Base-by-base conservation (phyloP, 2,113 vertebrate genomes). In the Chelonoidis abingdonii region DNA sequence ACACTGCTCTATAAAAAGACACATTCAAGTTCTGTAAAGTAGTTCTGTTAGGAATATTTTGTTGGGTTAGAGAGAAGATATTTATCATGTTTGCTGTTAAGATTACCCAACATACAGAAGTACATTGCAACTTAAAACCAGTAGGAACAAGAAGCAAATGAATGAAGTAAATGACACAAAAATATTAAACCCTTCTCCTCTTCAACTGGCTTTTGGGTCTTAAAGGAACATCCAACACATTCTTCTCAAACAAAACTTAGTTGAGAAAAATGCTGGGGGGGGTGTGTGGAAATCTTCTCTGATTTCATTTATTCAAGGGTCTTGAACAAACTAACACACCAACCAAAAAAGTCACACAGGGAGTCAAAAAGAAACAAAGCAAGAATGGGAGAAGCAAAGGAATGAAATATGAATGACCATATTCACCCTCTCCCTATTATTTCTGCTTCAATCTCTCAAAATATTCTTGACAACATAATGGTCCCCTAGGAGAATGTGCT, bases 361-460 rank as follows among this genome's bases (percentile, higher is more conserved):
- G 75, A 57, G 12, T n/a, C 1, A 69, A 85, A 76, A 84, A 65
- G 4, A 17, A 52, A 47, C 38, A 93, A 75, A 72, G 47, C 16
- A 69, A 69, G 65, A 54, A 69, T 76, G 41, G 38, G 41, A 76
- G 10, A 52, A 69, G 59, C 1, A 91, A 22, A 57, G 56, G 76
- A 94, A 92, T 83, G 76, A 89, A 88, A 57, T 4, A 44, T 57
- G 44, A 49, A 75, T 24, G 41, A 88, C 29, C 59, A 62, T 22
- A 41, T 21, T 75, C 83, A 47, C 19, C 84, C 88, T 47, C 49
- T 90, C 88, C 82, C 93, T 94, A 87, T 29, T 78, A 90, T 82
- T 87, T 92, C 83, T 75, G 76, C 50, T 87, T 87, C 89, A 75
- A 92, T 90, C 95, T 96, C 93, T 97, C 92, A 92, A 94, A 95